These are phyloP conservation scores for Aselliscus stoliczkanus DNA, from an alignment of 2,797 vertebrate genomes.

Conservation along the genomic window DNA sequence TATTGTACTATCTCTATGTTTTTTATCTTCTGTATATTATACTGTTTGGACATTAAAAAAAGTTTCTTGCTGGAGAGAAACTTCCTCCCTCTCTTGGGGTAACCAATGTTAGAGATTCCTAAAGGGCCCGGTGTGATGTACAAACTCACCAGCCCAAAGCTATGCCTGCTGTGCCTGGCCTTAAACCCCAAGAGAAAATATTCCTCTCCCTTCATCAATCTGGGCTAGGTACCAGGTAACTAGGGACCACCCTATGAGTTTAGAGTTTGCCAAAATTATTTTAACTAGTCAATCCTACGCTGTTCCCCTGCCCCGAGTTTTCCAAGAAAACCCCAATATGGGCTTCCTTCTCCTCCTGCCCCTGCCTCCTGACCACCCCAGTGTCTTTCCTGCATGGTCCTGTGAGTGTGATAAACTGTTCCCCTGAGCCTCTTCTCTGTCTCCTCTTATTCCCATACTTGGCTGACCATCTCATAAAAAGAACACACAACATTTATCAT, in stretches of 20 bases:
- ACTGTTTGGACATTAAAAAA: background rate
- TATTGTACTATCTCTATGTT: background rate
- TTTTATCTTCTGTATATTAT: background rate
- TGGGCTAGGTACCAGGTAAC: background rate
- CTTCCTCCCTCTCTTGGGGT: background rate
- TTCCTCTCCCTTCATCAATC: background rate
- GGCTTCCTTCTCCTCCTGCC: no score
- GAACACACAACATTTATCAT: background rate
- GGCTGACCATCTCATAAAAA: background rate
- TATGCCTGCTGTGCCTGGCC: background rate
- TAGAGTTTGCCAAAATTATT: background rate
- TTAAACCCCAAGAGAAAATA: accelerated
- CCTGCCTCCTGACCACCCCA: background rate
- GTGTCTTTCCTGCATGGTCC: background rate
- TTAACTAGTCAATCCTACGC: background rate
- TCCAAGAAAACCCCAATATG: background rate
- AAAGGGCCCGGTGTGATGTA: background rate
- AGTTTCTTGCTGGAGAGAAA: background rate
- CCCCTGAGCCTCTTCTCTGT: background rate
- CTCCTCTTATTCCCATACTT: background rate
- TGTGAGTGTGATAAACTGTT: background rate
- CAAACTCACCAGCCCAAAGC: background rate
- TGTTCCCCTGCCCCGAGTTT: background rate
- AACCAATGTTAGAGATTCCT: background rate
- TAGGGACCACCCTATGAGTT: no score